Conservation (phyloP, 2,113 vertebrate species). For the Cacatua alba region DNA sequence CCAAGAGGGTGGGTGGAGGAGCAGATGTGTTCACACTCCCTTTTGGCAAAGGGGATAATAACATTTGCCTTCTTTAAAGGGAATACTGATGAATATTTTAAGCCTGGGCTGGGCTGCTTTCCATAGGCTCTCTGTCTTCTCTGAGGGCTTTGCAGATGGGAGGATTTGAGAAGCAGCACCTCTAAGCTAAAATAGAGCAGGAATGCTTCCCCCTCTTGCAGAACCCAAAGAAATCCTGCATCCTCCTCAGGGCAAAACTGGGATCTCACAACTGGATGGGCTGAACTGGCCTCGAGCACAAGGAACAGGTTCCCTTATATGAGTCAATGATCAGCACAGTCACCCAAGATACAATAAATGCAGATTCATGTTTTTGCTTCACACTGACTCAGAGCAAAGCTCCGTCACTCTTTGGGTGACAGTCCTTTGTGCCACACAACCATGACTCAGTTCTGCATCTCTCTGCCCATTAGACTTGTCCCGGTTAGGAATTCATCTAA, state of each 20-base stretch:
- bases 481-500: not conserved
- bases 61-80: constrained; percentile 57
- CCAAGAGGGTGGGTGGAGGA: constrained; percentile 53
- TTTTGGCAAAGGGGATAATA: constrained; percentile 51
- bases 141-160: not conserved
- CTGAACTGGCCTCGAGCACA: not conserved
- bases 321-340: not conserved
- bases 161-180: constrained; percentile 17
- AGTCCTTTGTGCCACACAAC: not conserved
- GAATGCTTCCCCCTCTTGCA: not conserved
- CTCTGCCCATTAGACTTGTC: not conserved
- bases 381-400: not conserved
- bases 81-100: constrained; percentile 45
- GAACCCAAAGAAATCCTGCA: not conserved
- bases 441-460: not conserved
- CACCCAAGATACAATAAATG: not conserved
- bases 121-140: not conserved
- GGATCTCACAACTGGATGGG: not conserved
- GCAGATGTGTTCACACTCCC: constrained; percentile 63
- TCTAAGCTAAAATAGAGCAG: not conserved
- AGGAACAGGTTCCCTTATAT: not conserved
- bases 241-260: not conserved
- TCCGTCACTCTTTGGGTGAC: not conserved
- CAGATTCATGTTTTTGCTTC: not conserved
- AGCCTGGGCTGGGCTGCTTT: constrained; percentile 21